Evolutionary conservation across 1,140 invertebrate genomes (phyloP).

Genomic region (Heliconius melpomene): DNA sequence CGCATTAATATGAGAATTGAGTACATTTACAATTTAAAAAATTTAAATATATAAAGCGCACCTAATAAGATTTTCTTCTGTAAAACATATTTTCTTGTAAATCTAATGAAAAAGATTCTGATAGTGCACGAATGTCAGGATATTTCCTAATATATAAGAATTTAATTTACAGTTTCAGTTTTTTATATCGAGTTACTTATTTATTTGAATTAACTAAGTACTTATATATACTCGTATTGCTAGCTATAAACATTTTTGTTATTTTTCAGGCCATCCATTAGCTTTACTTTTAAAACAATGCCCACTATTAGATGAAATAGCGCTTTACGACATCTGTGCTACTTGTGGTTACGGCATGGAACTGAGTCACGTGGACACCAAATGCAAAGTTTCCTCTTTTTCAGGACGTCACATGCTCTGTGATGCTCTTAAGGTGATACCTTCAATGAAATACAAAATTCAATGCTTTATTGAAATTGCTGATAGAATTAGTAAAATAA

Average conservation of each 20-base stretch:
- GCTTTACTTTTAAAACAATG: slow-evolving; percentile 83
- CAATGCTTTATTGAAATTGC: not conserved
- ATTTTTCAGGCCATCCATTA: slow-evolving; percentile 73
- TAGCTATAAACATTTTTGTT: not conserved
- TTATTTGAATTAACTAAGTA: too few species aligned
- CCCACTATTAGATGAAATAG: slow-evolving; percentile 83
- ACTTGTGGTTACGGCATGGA: slow-evolving; percentile 81
- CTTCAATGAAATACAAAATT: not conserved
- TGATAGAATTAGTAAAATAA: not conserved
- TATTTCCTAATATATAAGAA: too few species aligned
- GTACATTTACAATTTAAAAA: too few species aligned
- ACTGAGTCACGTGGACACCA: slow-evolving; percentile 83
- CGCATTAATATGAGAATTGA: too few species aligned
- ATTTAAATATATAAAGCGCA: too few species aligned
- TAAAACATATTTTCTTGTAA: too few species aligned
- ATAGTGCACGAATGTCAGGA: too few species aligned
- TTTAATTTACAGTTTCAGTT: too few species aligned
- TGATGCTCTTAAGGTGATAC: slow-evolving; percentile 71
- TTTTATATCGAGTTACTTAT: too few species aligned
- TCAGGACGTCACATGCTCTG: slow-evolving; percentile 66
- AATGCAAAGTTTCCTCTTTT: slow-evolving; percentile 84
- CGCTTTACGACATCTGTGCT: slow-evolving; percentile 80
- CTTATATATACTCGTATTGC: not conserved
- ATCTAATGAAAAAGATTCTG: too few species aligned
- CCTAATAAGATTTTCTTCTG: too few species aligned